These are phyloP conservation scores for Apodemia duryi DNA, from an alignment of 2,888 invertebrate species.

Conservation along the genomic window DNA sequence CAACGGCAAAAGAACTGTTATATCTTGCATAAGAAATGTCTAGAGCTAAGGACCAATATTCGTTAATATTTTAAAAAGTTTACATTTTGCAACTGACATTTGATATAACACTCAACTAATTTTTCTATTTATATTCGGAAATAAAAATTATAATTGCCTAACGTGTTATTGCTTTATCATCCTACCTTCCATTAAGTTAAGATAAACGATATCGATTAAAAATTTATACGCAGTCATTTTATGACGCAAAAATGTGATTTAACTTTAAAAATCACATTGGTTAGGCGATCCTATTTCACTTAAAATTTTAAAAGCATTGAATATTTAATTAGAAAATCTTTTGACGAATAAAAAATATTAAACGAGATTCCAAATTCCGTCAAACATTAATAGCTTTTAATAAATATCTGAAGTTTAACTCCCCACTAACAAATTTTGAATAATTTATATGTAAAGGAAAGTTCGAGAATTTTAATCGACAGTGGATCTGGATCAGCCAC, in stretches of 20 bases:
- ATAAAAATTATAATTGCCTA: no score
- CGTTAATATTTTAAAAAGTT: no score
- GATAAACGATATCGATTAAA: no score
- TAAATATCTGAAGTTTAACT: background rate
- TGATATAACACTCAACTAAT: no score
- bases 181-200: no score
- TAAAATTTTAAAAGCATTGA: background rate
- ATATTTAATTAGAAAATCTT: background rate
- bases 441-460: conserved; percentile 13
- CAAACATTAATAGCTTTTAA: background rate
- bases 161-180: no score
- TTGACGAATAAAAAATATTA: background rate
- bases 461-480: conserved; percentile 2
- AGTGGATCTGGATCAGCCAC: conserved; percentile 8
- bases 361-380: background rate
- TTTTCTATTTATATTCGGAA: no score
- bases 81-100: no score
- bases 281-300: background rate
- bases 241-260: background rate
- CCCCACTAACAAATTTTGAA: conserved; percentile 19
- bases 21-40: no score
- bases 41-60: no score
- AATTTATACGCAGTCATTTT: no score
- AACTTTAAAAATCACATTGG: background rate
- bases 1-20: no score